Conservation (phyloP, 2,888 invertebrate species). For the Branchellion lobata region DNA sequence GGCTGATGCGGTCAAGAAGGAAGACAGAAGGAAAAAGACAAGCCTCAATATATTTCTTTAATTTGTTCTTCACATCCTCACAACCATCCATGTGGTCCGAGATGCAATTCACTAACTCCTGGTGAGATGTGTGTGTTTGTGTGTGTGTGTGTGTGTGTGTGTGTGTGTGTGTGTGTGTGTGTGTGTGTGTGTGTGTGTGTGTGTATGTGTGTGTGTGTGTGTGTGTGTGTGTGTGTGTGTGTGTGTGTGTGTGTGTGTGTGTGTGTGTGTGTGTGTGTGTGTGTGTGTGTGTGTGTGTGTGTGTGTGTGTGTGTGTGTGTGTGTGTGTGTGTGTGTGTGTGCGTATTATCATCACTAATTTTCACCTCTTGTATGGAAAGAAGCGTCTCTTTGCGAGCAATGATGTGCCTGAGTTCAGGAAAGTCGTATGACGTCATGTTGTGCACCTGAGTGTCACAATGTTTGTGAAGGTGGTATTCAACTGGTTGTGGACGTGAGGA, state of each 20-base stretch:
- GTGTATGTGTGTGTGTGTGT: constrained; percentile 25
- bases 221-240: not conserved
- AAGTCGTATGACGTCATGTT: constrained; percentile 27
- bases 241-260: no score
- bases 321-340: no score
- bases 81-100: constrained; percentile 35
- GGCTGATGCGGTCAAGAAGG: no score
- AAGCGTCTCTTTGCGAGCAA: constrained; percentile 37
- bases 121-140: not conserved
- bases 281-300: no score
- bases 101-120: constrained; percentile 36
- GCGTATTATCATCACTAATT: not conserved
- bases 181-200: constrained; percentile 20
- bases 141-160: no score
- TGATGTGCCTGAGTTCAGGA: constrained; percentile 42
- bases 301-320: no score
- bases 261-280: no score
- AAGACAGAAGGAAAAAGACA: no score
- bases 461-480: no score
- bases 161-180: constrained; percentile 9
- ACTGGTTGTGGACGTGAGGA: no score
- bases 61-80: constrained; percentile 30
- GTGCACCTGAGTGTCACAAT: constrained; percentile 35
- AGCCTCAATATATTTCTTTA: constrained; percentile 41
- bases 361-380: constrained; percentile 35